Evolutionary conservation across 2,888 invertebrate species (phyloP).

Genomic region (Metallyticus violacea): DNA sequence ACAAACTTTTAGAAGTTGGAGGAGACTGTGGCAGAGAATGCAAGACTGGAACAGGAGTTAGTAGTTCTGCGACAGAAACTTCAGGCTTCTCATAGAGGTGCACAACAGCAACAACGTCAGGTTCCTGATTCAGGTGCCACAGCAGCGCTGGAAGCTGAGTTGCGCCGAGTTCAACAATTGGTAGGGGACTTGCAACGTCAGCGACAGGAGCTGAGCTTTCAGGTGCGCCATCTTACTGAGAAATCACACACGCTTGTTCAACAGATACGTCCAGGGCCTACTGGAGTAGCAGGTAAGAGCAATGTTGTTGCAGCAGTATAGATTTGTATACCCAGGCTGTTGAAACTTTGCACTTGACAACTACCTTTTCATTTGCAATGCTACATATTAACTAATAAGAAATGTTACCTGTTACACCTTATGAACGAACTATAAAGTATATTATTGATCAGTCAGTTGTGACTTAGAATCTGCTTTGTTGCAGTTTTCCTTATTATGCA

Average conservation of each 20-base stretch:
- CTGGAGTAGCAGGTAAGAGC: constrained; percentile 40
- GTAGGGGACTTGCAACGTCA: constrained; percentile 84
- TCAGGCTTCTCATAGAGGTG: constrained; percentile 62
- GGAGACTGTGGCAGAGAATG: constrained; percentile 88
- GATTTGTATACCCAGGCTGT: too few species aligned
- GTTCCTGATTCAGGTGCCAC: constrained; percentile 34
- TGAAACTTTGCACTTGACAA: too few species aligned
- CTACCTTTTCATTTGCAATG: background rate
- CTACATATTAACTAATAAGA: background rate
- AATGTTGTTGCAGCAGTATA: background rate
- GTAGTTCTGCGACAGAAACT: constrained; percentile 80
- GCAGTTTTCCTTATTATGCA: too few species aligned
- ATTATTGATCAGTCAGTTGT: too few species aligned
- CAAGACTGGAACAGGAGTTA: constrained; percentile 82
- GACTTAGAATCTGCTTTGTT: too few species aligned
- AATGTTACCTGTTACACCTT: too few species aligned
- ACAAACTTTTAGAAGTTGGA: constrained; percentile 67
- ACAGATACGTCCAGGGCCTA: constrained; percentile 55
- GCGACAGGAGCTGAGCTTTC: constrained; percentile 79
- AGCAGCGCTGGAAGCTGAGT: constrained; percentile 57
- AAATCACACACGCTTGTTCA: constrained; percentile 69
- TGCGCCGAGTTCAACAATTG: constrained; percentile 77
- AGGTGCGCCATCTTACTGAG: constrained; percentile 80
- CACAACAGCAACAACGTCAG: constrained; percentile 4
- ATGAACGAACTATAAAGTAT: too few species aligned